These are phyloP conservation scores for Mormyrops boulengeri DNA, from an alignment of 2,797 vertebrate species.

Conservation along the genomic window DNA sequence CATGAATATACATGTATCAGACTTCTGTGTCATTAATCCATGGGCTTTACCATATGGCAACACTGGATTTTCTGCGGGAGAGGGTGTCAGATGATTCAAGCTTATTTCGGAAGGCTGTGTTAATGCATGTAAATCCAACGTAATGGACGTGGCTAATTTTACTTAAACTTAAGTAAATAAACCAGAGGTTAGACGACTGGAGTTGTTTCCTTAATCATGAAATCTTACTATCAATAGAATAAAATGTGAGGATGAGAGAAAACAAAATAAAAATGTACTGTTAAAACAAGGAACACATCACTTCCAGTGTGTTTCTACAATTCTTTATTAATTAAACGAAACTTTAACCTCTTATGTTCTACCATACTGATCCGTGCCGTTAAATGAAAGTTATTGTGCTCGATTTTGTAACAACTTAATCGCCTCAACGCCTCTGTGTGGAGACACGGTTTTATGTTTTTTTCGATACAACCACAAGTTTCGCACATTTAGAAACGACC, in stretches of 20 bases:
- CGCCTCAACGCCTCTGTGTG: background rate
- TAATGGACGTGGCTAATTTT: background rate
- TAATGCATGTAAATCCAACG: background rate
- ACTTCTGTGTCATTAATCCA: background rate
- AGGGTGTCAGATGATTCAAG: background rate
- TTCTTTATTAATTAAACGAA: background rate
- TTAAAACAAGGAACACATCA: background rate
- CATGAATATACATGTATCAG: background rate
- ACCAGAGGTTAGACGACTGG: background rate
- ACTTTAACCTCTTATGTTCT: background rate
- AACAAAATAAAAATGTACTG: background rate
- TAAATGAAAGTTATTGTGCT: background rate
- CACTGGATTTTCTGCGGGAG: background rate
- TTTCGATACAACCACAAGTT: background rate
- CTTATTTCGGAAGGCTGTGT: background rate
- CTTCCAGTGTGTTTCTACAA: background rate
- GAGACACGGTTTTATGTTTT: background rate
- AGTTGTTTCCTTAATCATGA: background rate
- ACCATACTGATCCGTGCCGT: background rate
- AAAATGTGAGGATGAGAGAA: background rate
- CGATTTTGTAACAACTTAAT: background rate
- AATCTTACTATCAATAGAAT: background rate
- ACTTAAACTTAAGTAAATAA: background rate
- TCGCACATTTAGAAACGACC: background rate
- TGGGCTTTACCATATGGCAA: background rate